Evolutionary conservation across 2,888 invertebrate genomes (phyloP), one percentile per base, ranked within the genome.

Genomic region (Andrena haemorrhoa): DNA sequence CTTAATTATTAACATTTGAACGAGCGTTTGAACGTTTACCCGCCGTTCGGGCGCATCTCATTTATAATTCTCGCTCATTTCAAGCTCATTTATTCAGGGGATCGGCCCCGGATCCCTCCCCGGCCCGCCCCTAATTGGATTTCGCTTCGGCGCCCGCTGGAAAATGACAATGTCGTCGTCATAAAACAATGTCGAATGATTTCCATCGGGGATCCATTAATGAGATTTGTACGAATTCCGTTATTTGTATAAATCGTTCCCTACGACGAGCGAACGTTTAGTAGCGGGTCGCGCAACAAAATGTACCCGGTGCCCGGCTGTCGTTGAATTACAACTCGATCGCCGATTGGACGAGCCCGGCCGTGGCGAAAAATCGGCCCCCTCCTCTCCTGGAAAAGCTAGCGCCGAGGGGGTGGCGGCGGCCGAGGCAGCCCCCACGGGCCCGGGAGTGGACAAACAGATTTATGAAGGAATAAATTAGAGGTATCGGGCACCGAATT

Each of bases 391-490:
- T 12, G 35, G 51, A 53, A 23, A 10, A 64, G 58, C 23, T 10
- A n/a, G 33, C 26, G 6, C 33, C 26, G 3, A 16, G n/a, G 47
- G 63, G 20, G 2, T 16, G 35, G 10, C 2, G 35, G 10, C 2
- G 23, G 16, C 31, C 49, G 64, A 51, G 51, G 53, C 29, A 49
- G 58, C 63, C 60, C 60, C 69, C 23, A 5, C 20, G 41, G 47
- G 60, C 26, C 26, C 20, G 12, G 47, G 58, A 29, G 23, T 16
- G 12, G 10, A 58, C 35, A 86, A 89, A 83, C 69, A 76, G 86
- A 90, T 90, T 89, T 89, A 88, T 85, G 85, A 82, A 72, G 79
- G 80, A 86, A 89, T 90, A 87, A 89, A 89, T 91, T 90, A 80
- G 78, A 77, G 85, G 79, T 79, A 79, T 88, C 86, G 80, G 77